Evolutionary conservation across 2,113 vertebrate genomes (phyloP), one percentile per base, ranked within the genome.

Genomic region (Leucoraja erinaceus): DNA sequence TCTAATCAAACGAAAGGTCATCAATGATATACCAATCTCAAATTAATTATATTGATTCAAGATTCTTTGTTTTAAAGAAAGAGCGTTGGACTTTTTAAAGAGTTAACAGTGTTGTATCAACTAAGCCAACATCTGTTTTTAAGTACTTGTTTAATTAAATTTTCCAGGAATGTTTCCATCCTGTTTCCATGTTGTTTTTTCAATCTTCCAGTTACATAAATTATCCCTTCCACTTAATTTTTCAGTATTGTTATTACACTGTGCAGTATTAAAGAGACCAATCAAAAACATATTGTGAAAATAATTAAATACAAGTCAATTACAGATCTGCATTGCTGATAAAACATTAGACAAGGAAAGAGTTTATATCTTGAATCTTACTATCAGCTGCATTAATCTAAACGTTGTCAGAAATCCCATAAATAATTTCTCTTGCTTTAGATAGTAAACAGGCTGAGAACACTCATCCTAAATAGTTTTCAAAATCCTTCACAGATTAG

Each of bases 121-220:
- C 47, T 83, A 84, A 84, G 61, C 59, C 81, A 61, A 61, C 81
- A 61, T 61, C 54, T 84, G 81, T 84, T 61, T 84, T 61, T 28
- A 28, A 84, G 18, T n/a, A 28, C 81, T 84, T 86, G 78, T 86
- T 86, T 86, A 59, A 61, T 61, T 63, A 61, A 28, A 63, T 86
- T 86, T 61, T 86, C 56, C 56, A 86, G 61, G 83, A 86, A 86
- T 86, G 83, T 63, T 61, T 61, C 81, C 56, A 59, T 59, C 54
- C 47, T 6, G 77, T 79, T 79, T 54, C 38, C 20, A 54, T 25
- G 12, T 61, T n/a, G 25, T 56, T 86, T n/a, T 63, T 63, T 61
- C 11, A n/a, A 61, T 86, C 25, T 86, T 86, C 61, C 11, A 12
- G 56, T 14, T 86, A 31, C 28, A 61, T 63, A n/a, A 61, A 61